Evolutionary conservation across 35 echinoderm and acorn worm species (phyloP).

Genomic region (Stichopus chloronotus): DNA sequence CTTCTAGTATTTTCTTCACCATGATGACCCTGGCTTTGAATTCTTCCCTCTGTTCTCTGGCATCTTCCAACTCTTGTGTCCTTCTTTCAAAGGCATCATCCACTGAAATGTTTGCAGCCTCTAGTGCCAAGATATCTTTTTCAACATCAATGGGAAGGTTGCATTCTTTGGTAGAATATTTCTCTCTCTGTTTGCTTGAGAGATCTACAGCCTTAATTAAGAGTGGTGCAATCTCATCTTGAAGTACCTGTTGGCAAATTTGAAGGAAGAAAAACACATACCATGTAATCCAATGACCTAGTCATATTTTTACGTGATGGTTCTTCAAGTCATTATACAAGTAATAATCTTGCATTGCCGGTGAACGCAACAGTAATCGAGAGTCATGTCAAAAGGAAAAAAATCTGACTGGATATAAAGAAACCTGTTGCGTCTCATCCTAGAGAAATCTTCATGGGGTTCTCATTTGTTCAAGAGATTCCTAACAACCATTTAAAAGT

Average conservation of each 20-base stretch:
- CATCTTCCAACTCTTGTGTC: conserved; percentile 36
- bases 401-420: too few species aligned
- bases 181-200: conserved; percentile 10
- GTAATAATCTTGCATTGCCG: too few species aligned
- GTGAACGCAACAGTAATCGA: too few species aligned
- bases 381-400: too few species aligned
- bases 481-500: too few species aligned
- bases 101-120: neutral
- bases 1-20: conserved; percentile 44
- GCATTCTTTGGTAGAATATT: conserved; percentile 37
- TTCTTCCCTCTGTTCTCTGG: conserved; percentile 59
- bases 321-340: too few species aligned
- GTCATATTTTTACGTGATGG: too few species aligned
- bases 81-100: conserved; percentile 44
- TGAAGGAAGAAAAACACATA: too few species aligned
- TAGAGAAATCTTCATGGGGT: too few species aligned
- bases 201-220: neutral
- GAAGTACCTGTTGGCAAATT: neutral
- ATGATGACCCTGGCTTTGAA: conserved; percentile 58
- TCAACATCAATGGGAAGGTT: conserved; percentile 25
- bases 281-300: too few species aligned
- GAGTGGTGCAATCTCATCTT: conserved; percentile 17
- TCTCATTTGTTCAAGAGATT: too few species aligned
- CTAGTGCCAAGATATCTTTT: neutral
- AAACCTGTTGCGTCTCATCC: too few species aligned